phyloP scores from a whole-genome alignment of 2,797 vertebrate species.

The Poecilia picta region DNA sequence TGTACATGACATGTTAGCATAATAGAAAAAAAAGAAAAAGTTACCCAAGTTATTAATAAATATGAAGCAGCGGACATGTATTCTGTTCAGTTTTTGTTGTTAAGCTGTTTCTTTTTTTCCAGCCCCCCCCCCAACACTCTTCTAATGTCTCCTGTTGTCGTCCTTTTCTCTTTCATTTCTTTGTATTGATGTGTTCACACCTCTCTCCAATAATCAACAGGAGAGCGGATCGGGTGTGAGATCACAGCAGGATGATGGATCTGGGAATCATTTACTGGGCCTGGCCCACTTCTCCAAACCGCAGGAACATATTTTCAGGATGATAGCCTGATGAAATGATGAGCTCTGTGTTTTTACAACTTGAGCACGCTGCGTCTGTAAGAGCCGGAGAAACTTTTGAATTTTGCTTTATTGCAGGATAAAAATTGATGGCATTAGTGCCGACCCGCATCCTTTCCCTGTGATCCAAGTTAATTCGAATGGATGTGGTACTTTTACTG shows the following conservation, averaged over 20 bases:
- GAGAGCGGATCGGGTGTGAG: slow-evolving; percentile 72
- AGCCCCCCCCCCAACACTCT: not conserved
- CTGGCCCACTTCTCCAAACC: slow-evolving; percentile 72
- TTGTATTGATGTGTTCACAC: slow-evolving; percentile 77
- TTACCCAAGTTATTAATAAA: slow-evolving; percentile 9
- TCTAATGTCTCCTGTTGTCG: not conserved
- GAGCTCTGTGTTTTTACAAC: slow-evolving; percentile 58
- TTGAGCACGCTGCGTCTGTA: slow-evolving; percentile 25
- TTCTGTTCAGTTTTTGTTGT: slow-evolving; percentile 1
- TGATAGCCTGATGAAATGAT: slow-evolving; percentile 73
- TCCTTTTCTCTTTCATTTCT: slow-evolving; percentile 14
- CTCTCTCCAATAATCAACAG: slow-evolving; percentile 81
- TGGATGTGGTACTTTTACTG: not conserved
- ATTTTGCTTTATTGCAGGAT: not conserved
- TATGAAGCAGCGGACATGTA: not conserved
- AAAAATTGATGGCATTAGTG: not conserved
- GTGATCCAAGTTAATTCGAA: not conserved
- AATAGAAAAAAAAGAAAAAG: not conserved
- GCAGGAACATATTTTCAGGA: slow-evolving; percentile 57
- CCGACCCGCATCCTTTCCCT: not conserved
- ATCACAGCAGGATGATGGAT: slow-evolving; percentile 82
- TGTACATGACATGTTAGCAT: slow-evolving; percentile 5
- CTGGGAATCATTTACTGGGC: slow-evolving; percentile 81
- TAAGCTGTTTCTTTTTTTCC: slow-evolving; percentile 3
- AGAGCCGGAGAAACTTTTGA: slow-evolving; percentile 21